Conservation (phyloP, 2,888 invertebrate species). For the Caenorhabditis drosophilae region DNA sequence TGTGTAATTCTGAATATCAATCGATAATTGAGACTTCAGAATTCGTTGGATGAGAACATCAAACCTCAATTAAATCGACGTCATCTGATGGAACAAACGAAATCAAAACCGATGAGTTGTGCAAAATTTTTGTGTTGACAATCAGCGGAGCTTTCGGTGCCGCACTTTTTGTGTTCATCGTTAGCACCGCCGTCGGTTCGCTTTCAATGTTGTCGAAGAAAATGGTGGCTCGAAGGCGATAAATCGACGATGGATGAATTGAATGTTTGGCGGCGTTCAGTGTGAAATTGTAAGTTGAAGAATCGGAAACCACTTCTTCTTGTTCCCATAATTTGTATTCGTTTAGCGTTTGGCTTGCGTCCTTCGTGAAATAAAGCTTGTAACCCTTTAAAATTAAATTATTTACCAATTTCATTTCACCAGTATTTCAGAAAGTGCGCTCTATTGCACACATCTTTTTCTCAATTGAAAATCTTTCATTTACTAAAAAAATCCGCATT, state of each 20-base stretch:
- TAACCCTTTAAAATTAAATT: conserved; percentile 18
- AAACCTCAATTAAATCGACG: conserved; percentile 28
- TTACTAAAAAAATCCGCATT: too few species aligned
- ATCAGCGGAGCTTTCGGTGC: conserved; percentile 41
- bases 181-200: conserved; percentile 20
- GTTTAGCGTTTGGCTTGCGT: conserved; percentile 14
- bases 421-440: background rate
- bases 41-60: background rate
- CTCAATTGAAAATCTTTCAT: too few species aligned
- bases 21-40: background rate
- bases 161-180: conserved; percentile 26
- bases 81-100: conserved; percentile 41
- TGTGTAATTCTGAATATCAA: conserved; percentile 40
- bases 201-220: conserved; percentile 38
- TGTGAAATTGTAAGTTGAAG: conserved; percentile 12
- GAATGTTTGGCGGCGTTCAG: conserved; percentile 4
- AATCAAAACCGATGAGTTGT: conserved; percentile 41
- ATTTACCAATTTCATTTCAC: conserved; percentile 1
- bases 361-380: conserved; percentile 37
- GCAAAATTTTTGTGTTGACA: conserved; percentile 30
- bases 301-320: conserved; percentile 16
- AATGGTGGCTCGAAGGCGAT: conserved; percentile 29
- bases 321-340: conserved; percentile 28
- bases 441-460: too few species aligned
- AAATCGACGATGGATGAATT: conserved; percentile 6